Percentiles rank a stretch among this genome's conserved stretches.
These are phyloP conservation scores for Neuroterus valhalla DNA, from an alignment of 1,140 invertebrate genomes.

Conservation along the genomic window DNA sequence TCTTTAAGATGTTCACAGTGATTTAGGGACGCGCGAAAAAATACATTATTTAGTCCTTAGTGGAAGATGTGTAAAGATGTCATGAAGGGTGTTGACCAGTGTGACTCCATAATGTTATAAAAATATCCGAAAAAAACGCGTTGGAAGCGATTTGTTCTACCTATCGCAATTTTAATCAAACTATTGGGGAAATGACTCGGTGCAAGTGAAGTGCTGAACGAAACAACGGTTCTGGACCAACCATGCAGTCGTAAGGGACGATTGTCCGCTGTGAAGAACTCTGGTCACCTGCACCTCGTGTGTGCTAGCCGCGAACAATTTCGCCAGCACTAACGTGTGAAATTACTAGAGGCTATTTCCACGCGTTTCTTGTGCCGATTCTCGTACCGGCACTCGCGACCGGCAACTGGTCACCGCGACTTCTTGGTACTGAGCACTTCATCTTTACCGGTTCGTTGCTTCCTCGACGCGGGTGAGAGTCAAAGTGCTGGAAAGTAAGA, in stretches of 20 bases:
- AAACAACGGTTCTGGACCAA: conserved; percentile 13
- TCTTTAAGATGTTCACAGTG: no score
- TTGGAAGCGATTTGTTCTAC: no score
- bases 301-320: conserved; percentile 40
- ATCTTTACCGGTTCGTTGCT: conserved; percentile 18
- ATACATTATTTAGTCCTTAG: no score
- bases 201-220: background rate
- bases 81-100: no score
- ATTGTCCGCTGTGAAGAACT: conserved; percentile 22
- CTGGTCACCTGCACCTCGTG: conserved; percentile 32
- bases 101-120: no score
- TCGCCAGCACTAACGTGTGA: conserved; percentile 51
- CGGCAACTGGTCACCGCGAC: conserved; percentile 40
- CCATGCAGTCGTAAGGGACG: background rate
- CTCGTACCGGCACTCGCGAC: conserved; percentile 33
- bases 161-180: background rate
- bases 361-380: conserved; percentile 40
- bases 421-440: conserved; percentile 17
- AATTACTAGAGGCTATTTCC: conserved; percentile 53
- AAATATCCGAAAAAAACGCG: no score
- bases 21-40: no score
- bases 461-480: conserved; percentile 18
- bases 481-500: conserved; percentile 13
- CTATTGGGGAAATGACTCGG: conserved; percentile 13
- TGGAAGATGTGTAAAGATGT: no score